phyloP scores from a whole-genome alignment of 2,888 invertebrate species.

The Proisotoma minuta region DNA sequence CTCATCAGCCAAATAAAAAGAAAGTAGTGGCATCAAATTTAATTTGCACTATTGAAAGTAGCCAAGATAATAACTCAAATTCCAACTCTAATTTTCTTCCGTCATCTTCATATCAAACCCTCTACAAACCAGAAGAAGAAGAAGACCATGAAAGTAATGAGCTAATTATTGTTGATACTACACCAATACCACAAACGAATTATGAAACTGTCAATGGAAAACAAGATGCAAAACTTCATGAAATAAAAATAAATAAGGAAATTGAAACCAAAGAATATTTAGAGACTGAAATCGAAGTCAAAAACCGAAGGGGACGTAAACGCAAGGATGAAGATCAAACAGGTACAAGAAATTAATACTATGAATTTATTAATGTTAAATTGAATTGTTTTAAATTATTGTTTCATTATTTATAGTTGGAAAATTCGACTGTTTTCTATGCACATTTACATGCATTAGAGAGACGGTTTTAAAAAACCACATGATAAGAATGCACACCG shows the following conservation, averaged over 20 bases:
- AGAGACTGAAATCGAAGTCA: not conserved
- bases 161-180: not conserved
- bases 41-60: no score
- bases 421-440: not conserved
- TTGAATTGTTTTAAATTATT: no score
- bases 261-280: not conserved
- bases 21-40: no score
- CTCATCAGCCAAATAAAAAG: not conserved
- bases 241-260: not conserved
- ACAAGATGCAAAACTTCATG: not conserved
- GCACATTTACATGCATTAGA: not conserved
- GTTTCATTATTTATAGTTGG: no score
- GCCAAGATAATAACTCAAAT: not conserved
- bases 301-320: not conserved
- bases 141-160: not conserved
- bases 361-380: not conserved
- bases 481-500: constrained; percentile 9
- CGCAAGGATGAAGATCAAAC: not conserved
- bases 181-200: no score
- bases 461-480: constrained; percentile 1
- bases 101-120: not conserved
- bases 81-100: not conserved
- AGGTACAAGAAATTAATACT: not conserved
- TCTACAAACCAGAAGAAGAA: no score
- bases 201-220: not conserved